A percentile compares a stretch with the other conserved stretches of the same genome.
Conservation (phyloP, 2,797 vertebrate genomes). For the Capromys pilorides region DNA sequence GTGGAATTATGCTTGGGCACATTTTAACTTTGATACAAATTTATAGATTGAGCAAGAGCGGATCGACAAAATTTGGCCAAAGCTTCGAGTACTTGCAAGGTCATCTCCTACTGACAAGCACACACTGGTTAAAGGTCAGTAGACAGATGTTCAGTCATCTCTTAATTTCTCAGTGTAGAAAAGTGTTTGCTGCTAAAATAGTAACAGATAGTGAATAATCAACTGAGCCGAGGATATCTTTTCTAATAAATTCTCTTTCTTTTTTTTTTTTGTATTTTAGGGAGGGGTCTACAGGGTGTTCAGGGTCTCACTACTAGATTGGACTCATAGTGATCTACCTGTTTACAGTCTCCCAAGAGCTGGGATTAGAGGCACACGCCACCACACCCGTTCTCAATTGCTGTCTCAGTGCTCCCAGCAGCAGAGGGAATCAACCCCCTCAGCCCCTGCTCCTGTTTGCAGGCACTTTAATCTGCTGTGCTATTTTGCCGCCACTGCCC, state of each 20-base stretch:
- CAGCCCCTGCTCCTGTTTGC: too few species aligned
- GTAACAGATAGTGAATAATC: conserved; percentile 10
- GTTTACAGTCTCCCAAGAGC: too few species aligned
- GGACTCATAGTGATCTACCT: too few species aligned
- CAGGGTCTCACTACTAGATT: too few species aligned
- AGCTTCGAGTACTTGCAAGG: conserved; percentile 97
- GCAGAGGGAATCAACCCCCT: too few species aligned
- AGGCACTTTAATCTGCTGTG: too few species aligned
- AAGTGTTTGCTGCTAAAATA: conserved; percentile 22
- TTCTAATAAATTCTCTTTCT: neutral
- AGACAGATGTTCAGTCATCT: neutral
- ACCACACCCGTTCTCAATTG: too few species aligned
- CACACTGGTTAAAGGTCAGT: conserved; percentile 97
- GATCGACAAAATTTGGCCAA: conserved; percentile 99
- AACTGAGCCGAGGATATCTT: conserved; percentile 29
- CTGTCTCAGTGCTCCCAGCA: too few species aligned
- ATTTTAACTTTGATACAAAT: conserved; percentile 71
- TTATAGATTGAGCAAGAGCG: conserved; percentile 98
- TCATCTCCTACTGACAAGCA: conserved; percentile 99
- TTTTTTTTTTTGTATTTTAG: too few species aligned
- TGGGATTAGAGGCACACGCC: too few species aligned
- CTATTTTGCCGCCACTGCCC: too few species aligned
- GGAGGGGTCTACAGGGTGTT: too few species aligned
- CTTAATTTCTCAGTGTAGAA: neutral
- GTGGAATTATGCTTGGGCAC: conserved; percentile 37